A percentile compares a stretch with the other conserved stretches of the same genome.
phyloP scores from a whole-genome alignment of 2,797 vertebrate genomes.

The Holocentrus rufus region DNA sequence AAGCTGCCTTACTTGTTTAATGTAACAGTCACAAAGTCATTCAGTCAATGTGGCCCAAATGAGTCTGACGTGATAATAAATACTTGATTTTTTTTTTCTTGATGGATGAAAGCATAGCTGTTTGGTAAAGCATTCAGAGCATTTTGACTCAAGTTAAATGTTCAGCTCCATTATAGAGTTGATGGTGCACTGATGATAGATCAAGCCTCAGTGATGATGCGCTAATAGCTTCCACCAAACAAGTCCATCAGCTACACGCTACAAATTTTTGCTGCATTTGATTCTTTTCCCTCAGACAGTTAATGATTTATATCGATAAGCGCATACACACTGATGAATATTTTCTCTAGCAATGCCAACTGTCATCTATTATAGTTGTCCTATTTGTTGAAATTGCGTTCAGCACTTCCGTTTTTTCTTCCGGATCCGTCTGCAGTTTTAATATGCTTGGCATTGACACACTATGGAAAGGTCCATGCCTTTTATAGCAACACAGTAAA shows the following conservation, averaged over 20 bases:
- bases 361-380: neutral
- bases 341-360: too few relatives aligned
- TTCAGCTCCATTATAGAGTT: neutral
- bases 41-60: constrained; percentile 20
- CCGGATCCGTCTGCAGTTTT: too few relatives aligned
- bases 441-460: neutral
- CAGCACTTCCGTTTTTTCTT: too few relatives aligned
- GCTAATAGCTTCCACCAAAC: neutral
- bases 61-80: constrained; percentile 32
- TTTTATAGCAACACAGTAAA: neutral
- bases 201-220: neutral
- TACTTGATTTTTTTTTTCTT: neutral
- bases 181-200: neutral
- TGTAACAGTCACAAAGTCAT: constrained; percentile 26
- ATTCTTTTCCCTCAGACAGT: neutral
- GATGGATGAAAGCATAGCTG: constrained; percentile 1
- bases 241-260: neutral
- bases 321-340: neutral
- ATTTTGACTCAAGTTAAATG: neutral
- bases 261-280: neutral
- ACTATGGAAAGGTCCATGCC: neutral
- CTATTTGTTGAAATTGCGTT: neutral
- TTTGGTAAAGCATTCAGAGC: neutral
- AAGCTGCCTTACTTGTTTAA: constrained; percentile 48
- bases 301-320: neutral